Evolutionary conservation across 2,888 invertebrate species (phyloP), one percentile per base, ranked within the genome.

Genomic region (Schizotus pectinicornis): DNA sequence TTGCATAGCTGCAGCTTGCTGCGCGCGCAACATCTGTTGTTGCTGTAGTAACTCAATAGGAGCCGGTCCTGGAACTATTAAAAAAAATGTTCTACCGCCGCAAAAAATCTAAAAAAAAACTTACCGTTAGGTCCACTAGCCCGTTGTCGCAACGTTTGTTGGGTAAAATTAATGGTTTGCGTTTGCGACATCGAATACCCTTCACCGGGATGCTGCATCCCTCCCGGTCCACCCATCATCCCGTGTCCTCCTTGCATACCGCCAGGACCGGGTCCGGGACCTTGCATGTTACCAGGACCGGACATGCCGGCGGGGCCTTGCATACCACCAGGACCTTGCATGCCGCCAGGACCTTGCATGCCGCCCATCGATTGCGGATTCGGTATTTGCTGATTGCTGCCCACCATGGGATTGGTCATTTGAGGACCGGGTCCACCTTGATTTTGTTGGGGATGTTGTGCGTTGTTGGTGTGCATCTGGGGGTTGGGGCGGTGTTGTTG

Each of bases 101-200:
- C n/a, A n/a, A n/a, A n/a, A n/a, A n/a, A n/a, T n/a, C n/a, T n/a
- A n/a, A n/a, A n/a, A 42, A 38, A 43, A 22, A 41, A 38, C 60
- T 64, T 68, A 75, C 74, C 73, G 59, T 65, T 68, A 58, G 74
- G 71, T 47, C 75, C 76, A 52, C 70, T 77, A 11, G 81, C 80
- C 56, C 88, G 81, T 70, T 86, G 83, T 53, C 87, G 82, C 77
- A 89, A 80, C 36, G 81, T 83, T 73, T 89, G 90, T 75, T 91
- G 91, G 22, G 89, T 88, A 79, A 92, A 92, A 81, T 91, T 93
- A 76, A 93, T 91, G 63, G 91, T 91, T 80, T 93, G 93, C 68
- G 90, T 88, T 81, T 92, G 93, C 35, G 91, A 89, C 77, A 91
- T 86, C 37, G 89, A 88, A 76, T 91, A 92, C 35, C 82, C 80